Evolutionary conservation across 2,888 invertebrate genomes (phyloP), one percentile per base, ranked within the genome.

Genomic region (Platycheirus albimanus): DNA sequence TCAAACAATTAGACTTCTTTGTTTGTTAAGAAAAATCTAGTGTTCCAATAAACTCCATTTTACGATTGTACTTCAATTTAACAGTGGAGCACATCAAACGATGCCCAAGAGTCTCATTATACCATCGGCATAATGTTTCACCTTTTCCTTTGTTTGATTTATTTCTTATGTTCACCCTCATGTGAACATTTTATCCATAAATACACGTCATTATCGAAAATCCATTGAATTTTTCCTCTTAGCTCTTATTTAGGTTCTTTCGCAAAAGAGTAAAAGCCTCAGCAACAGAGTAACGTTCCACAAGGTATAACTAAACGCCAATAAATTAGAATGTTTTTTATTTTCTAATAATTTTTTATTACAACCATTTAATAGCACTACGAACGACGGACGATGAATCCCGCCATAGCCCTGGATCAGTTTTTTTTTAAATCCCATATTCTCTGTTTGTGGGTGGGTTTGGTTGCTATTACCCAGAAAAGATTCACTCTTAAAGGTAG

Each of bases 291-390:
- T 66, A 63, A 13, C 13, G 8, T 54, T 36, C 30, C 11, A 5
- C 20, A 28, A n/a, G n/a, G n/a, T 49, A 86, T 86, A 88, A 88
- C 89, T 89, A 88, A 90, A 89, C 88, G 87, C 87, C 88, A 88
- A 89, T 89, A 90, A 90, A 90, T 90, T 88, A 88, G 89, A 89
- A 89, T 88, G 88, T 88, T 88, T 89, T 88, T 88, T 89, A 89
- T 89, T 88, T 88, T 86, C 86, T 87, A 88, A 88, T 89, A 89
- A 89, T 88, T 89, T 89, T 89, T 89, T 89, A 89, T 90, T 89
- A 88, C 77, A 56, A 67, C 66, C 77, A 77, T 83, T 83, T 67
- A 52, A 51, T 71, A 63, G 77, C 81, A 81, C 70, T 66, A 80
- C 76, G 47, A 76, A 80, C 69, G 79, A 63, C 58, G 49, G 58